Conservation (phyloP, 2,113 vertebrate species). For the Balaeniceps rex region DNA sequence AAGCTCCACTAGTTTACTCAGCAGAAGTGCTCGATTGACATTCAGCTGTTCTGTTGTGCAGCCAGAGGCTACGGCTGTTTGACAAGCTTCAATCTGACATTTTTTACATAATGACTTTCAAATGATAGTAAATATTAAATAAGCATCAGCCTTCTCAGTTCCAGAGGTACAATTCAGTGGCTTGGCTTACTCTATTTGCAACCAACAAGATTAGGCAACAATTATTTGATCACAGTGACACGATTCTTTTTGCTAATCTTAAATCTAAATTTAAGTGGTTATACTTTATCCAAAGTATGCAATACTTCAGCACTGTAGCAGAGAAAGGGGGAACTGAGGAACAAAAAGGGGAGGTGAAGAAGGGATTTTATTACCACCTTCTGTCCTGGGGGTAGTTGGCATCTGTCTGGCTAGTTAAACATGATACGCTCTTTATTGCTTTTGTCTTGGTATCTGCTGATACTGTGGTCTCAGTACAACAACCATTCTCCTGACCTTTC, state of each 20-base stretch:
- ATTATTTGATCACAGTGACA: not conserved
- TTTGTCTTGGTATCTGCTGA: not conserved
- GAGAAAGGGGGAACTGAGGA: not conserved
- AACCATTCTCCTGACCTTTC: not conserved
- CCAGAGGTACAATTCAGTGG: not conserved
- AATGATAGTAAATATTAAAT: not conserved
- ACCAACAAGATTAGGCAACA: not conserved
- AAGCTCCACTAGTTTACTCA: not conserved
- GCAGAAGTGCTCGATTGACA: not conserved
- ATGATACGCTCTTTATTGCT: not conserved
- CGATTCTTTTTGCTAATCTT: not conserved
- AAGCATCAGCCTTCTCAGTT: not conserved
- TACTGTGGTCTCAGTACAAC: not conserved
- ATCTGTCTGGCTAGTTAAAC: not conserved
- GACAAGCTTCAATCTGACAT: not conserved
- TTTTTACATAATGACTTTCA: not conserved
- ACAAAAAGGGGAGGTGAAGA: not conserved
- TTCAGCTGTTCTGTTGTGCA: not conserved
- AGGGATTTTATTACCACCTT: not conserved
- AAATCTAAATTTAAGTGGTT: not conserved
- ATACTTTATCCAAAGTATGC: not conserved
- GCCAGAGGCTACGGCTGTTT: not conserved
- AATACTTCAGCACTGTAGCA: not conserved
- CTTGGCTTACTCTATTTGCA: not conserved
- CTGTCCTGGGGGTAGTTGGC: not conserved